phyloP scores from a whole-genome alignment of 2,888 invertebrate genomes.

The Melikaiella ostensackeni region DNA sequence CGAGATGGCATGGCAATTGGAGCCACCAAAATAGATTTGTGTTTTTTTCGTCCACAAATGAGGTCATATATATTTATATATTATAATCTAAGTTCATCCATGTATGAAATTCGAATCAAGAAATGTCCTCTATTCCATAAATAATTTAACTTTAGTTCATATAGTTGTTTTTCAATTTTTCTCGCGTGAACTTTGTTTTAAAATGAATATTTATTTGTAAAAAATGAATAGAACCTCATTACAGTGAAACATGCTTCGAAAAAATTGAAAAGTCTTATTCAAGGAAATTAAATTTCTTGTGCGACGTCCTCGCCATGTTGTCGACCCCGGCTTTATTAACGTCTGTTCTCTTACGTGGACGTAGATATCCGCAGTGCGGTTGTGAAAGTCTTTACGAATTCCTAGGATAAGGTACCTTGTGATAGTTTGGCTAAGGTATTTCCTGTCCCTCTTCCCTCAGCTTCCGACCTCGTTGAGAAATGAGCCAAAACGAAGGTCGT shows the following conservation, averaged over 20 bases:
- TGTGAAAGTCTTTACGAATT: constrained; percentile 1
- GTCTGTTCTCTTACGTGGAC: constrained; percentile 3
- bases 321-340: background rate
- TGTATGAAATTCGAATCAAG: too few species aligned
- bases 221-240: background rate
- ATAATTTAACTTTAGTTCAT: too few species aligned
- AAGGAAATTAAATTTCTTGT: constrained; percentile 18
- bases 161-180: too few species aligned
- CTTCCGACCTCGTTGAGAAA: background rate
- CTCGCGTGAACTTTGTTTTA: too few species aligned
- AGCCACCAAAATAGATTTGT: background rate
- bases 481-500: background rate
- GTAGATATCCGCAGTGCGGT: constrained; percentile 22
- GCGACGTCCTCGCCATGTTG: background rate
- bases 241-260: background rate
- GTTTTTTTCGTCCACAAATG: background rate
- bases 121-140: too few species aligned
- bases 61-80: too few species aligned
- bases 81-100: too few species aligned
- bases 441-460: background rate
- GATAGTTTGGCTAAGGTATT: constrained; percentile 8
- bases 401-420: background rate
- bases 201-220: background rate
- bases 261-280: background rate
- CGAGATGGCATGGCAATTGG: background rate